Conservation (phyloP, 2,113 vertebrate genomes). For the Turdus rufiventris region DNA sequence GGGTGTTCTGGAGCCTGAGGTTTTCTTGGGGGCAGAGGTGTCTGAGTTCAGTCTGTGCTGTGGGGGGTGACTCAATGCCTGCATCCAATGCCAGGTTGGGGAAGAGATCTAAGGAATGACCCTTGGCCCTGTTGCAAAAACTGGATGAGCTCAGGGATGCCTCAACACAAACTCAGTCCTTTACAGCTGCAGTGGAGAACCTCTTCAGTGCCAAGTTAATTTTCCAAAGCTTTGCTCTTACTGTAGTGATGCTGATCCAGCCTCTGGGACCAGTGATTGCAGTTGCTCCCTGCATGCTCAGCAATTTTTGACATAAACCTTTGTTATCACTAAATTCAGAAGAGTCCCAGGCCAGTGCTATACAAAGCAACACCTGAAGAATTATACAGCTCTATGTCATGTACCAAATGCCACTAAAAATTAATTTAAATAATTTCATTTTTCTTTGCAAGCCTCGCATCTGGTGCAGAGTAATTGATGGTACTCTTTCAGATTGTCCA, state of each 20-base stretch:
- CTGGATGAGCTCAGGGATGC: neutral
- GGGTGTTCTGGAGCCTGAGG: neutral
- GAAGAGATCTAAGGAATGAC: neutral
- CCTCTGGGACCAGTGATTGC: neutral
- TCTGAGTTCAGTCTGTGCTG: fast-evolving
- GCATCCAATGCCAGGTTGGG: fast-evolving
- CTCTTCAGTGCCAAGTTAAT: neutral
- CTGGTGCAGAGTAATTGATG: neutral
- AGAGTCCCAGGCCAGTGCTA: neutral
- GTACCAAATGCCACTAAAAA: neutral
- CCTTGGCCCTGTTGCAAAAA: neutral
- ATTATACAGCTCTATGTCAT: neutral
- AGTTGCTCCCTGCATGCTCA: neutral
- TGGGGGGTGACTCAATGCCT: fast-evolving
- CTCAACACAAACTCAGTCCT: neutral
- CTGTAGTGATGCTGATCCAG: neutral
- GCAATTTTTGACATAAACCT: neutral
- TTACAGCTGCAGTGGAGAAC: neutral
- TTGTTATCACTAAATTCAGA: neutral
- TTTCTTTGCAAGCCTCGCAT: neutral
- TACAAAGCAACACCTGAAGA: neutral
- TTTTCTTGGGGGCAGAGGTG: fast-evolving
- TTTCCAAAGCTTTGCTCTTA: neutral
- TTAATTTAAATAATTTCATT: neutral
- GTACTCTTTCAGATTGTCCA: neutral